Conservation (phyloP, 2,888 invertebrate species). For the Heliconius ethilla region DNA sequence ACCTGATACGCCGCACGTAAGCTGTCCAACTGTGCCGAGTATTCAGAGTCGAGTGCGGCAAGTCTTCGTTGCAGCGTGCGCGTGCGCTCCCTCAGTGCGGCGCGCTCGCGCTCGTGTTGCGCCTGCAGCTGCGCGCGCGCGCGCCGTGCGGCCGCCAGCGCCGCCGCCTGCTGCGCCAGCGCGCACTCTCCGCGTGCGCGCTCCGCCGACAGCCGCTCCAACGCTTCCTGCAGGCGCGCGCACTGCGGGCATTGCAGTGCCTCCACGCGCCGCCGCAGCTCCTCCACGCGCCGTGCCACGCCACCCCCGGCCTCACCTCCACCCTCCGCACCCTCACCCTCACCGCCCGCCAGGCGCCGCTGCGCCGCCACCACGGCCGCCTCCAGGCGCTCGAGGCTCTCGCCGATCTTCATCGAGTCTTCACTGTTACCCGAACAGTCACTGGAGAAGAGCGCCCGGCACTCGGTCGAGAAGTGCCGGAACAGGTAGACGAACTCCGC, state of each 20-base stretch:
- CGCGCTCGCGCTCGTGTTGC: constrained; percentile 82
- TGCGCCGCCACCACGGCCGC: constrained; percentile 72
- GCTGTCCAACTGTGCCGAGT: constrained; percentile 91
- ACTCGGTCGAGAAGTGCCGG: constrained; percentile 84
- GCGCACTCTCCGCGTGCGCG: constrained; percentile 70
- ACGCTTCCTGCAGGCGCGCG: constrained; percentile 78
- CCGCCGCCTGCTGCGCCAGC: constrained; percentile 71
- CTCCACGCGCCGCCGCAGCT: constrained; percentile 74
- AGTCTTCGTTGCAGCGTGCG: constrained; percentile 87
- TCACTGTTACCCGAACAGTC: constrained; percentile 82
- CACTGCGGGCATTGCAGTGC: constrained; percentile 79
- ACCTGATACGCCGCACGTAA: constrained; percentile 88
- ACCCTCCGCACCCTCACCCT: constrained; percentile 46
- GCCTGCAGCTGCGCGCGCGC: constrained; percentile 72
- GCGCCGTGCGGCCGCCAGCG: constrained; percentile 72
- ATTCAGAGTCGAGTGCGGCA: constrained; percentile 90
- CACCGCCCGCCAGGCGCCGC: constrained; percentile 60
- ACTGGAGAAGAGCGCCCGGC: constrained; percentile 82
- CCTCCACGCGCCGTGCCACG: constrained; percentile 67
- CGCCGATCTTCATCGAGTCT: constrained; percentile 81
- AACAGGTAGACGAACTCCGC: constrained; percentile 86
- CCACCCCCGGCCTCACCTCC: constrained; percentile 43
- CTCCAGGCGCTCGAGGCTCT: constrained; percentile 78
- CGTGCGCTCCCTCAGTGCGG: constrained; percentile 85
- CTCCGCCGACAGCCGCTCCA: constrained; percentile 73